A percentile compares a stretch with the other conserved stretches of the same genome.
Evolutionary conservation across 2,797 vertebrate species (phyloP).

Genomic region (Squalus acanthias): DNA sequence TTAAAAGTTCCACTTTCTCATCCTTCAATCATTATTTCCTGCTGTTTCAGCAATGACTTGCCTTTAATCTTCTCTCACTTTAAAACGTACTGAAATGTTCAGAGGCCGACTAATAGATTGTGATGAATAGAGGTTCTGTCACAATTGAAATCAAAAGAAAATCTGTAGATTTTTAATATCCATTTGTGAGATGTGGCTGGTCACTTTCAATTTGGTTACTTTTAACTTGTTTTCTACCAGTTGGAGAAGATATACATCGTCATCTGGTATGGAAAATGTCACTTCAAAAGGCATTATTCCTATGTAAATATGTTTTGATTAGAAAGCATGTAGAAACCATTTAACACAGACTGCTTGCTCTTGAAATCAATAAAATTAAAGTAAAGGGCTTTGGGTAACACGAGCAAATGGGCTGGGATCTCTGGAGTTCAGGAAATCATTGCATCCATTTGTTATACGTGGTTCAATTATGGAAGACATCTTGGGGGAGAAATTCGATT

Average conservation of each 20-base stretch:
- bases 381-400: background rate
- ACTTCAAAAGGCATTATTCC: background rate
- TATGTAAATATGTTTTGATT: background rate
- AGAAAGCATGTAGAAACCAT: background rate
- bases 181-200: background rate
- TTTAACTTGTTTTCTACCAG: background rate
- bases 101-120: background rate
- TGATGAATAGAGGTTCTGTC: background rate
- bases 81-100: background rate
- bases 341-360: background rate
- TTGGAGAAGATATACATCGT: background rate
- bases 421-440: background rate
- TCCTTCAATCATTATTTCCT: background rate
- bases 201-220: background rate
- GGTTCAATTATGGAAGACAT: background rate
- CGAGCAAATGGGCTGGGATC: background rate
- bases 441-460: background rate
- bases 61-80: background rate
- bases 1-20: background rate
- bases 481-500: background rate
- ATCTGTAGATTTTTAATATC: background rate
- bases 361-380: background rate
- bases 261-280: background rate
- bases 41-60: background rate
- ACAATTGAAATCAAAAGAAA: background rate